Percentiles rank a stretch among this genome's conserved stretches.
These are phyloP conservation scores for Pteronotus mesoamericanus DNA, from an alignment of 2,797 vertebrate species.

Conservation along the genomic window DNA sequence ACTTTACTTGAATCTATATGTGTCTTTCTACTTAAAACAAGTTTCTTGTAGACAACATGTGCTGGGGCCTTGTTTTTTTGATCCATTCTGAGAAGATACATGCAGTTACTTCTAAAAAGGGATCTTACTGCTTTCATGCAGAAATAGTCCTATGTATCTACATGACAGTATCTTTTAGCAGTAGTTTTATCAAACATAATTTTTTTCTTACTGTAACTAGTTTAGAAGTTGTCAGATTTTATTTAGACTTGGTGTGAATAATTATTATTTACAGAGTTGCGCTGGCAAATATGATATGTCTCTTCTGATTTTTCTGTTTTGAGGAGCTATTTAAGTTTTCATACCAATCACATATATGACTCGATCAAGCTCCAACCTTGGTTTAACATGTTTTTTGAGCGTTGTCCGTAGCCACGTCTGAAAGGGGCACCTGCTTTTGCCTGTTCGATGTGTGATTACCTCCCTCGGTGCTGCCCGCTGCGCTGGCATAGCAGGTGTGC, in stretches of 20 bases:
- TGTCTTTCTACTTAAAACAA: not conserved
- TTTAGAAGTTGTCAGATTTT: conserved; percentile 1
- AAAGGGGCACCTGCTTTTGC: not conserved
- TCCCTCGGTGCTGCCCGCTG: not conserved
- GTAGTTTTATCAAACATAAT: not conserved
- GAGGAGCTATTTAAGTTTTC: not conserved
- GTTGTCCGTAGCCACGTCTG: not conserved
- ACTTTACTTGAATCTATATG: not conserved
- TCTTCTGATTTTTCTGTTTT: not conserved
- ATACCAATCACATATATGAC: not conserved
- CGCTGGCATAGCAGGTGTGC: not conserved
- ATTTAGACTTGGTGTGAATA: not conserved
- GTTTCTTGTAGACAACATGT: not conserved
- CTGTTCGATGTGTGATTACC: not conserved
- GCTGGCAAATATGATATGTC: not conserved
- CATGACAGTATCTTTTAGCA: not conserved
- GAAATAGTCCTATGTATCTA: not conserved
- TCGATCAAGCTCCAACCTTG: not conserved
- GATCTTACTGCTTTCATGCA: not conserved
- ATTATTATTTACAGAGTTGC: not conserved
- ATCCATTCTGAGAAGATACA: not conserved
- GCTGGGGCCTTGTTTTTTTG: not conserved
- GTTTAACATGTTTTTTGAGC: not conserved
- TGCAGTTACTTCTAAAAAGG: not conserved
- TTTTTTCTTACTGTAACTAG: not conserved